A percentile compares a stretch with the other conserved stretches of the same genome.
Conservation (phyloP, 2,113 vertebrate species). For the Saiga tatarica region DNA sequence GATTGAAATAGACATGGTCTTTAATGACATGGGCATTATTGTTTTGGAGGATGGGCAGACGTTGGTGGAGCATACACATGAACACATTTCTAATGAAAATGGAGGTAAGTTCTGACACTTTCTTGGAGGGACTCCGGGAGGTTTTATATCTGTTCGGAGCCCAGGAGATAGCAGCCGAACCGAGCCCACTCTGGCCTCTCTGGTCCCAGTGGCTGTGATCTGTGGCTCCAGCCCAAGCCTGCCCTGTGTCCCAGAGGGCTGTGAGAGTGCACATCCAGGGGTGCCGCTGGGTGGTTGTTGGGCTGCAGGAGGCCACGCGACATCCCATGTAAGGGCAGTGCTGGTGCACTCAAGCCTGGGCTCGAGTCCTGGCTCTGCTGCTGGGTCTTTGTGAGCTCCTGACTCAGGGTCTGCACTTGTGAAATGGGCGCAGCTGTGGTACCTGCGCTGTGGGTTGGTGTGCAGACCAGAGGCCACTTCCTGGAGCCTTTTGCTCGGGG, state of each 20-base stretch:
- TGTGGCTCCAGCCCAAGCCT: not conserved
- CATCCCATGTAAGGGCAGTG: accelerated
- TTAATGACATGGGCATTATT: accelerated
- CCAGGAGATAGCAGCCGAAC: not conserved
- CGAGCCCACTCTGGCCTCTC: not conserved
- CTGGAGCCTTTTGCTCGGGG: no score
- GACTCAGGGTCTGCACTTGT: not conserved
- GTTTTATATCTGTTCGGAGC: not conserved
- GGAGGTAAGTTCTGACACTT: not conserved
- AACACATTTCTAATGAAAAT: not conserved
- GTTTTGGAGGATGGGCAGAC: not conserved
- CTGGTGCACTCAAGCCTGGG: not conserved
- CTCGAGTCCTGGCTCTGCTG: not conserved
- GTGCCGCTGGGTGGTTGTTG: no score
- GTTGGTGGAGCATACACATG: accelerated
- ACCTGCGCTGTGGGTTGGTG: not conserved
- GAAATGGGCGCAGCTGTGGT: accelerated
- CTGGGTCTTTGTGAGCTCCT: not conserved
- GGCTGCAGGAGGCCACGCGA: accelerated
- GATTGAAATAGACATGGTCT: not conserved
- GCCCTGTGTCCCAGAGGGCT: no score
- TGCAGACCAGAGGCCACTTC: not conserved
- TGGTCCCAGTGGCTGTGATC: not conserved
- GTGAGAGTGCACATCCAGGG: not conserved
- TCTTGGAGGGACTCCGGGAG: no score